Evolutionary conservation across 2,888 invertebrate genomes (phyloP).

Genomic region (Craniophora ligustri): DNA sequence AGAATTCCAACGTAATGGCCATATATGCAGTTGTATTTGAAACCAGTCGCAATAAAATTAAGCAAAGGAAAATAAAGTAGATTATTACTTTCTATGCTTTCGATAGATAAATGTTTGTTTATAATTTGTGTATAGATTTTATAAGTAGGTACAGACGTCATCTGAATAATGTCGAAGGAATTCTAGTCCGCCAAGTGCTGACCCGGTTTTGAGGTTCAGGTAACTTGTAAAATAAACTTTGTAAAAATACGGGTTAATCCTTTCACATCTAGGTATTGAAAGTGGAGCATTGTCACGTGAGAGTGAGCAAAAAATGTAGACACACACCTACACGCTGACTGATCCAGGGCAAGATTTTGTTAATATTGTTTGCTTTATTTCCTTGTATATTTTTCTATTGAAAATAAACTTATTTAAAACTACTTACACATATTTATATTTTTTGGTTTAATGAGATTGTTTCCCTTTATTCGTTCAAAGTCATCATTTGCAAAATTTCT

Average conservation of each 20-base stretch:
- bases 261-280: background rate
- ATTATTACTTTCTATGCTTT: background rate
- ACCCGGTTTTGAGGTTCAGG: too few species aligned
- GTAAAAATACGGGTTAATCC: background rate
- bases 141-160: too few species aligned
- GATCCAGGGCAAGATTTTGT: slow-evolving; percentile 1
- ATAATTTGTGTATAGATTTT: background rate
- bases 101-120: background rate
- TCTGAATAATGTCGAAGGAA: too few species aligned
- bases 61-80: background rate
- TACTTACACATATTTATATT: too few species aligned
- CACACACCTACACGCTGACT: slow-evolving; percentile 12
- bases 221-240: background rate
- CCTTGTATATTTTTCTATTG: background rate
- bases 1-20: slow-evolving; percentile 12
- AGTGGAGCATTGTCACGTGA: background rate
- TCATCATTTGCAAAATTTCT: background rate
- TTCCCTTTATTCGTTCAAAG: background rate
- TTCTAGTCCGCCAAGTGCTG: too few species aligned
- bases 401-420: too few species aligned
- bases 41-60: slow-evolving; percentile 11
- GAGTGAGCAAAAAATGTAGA: background rate
- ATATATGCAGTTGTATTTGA: slow-evolving; percentile 22
- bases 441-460: background rate
- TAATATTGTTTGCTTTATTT: too few species aligned